These are phyloP conservation scores for Battus philenor DNA, from an alignment of 1,140 invertebrate species.

Conservation along the genomic window DNA sequence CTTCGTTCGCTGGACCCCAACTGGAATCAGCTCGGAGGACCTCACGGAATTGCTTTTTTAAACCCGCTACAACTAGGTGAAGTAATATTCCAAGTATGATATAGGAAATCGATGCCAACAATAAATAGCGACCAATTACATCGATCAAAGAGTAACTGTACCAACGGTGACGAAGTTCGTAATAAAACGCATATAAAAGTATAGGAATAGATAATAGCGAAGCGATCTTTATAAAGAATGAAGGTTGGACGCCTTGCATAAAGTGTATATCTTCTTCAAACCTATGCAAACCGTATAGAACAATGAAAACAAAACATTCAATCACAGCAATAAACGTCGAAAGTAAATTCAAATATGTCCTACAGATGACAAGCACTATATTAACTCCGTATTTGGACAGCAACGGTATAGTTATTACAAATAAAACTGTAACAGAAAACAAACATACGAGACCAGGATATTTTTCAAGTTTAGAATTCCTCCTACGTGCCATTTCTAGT, in stretches of 20 bases:
- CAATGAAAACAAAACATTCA: constrained; percentile 45
- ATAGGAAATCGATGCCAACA: constrained; percentile 10
- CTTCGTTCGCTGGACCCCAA: constrained; percentile 48
- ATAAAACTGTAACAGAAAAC: constrained; percentile 24
- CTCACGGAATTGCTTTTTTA: constrained; percentile 24
- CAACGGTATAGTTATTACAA: constrained; percentile 45
- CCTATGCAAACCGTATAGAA: constrained; percentile 46
- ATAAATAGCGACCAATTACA: constrained; percentile 16
- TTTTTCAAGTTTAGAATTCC: constrained; percentile 25
- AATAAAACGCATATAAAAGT: constrained; percentile 33
- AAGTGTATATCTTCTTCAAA: constrained; percentile 64
- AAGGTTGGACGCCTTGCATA: constrained; percentile 56
- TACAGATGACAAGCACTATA: constrained; percentile 25
- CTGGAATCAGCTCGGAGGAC: constrained; percentile 29
- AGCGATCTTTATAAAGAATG: constrained; percentile 34
- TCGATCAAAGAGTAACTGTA: constrained; percentile 5
- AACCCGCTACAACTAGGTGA: constrained; percentile 29
- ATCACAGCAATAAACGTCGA: constrained; percentile 32
- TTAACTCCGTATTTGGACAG: constrained; percentile 30
- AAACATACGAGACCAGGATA: constrained; percentile 45
- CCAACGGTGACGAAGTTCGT: constrained; percentile 27
- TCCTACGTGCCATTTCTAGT: constrained; percentile 28
- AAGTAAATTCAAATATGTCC: constrained; percentile 26
- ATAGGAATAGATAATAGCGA: constrained; percentile 35
- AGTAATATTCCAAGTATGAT: constrained; percentile 21